A percentile compares a stretch with the other conserved stretches of the same genome.
Conservation (phyloP, 1,140 invertebrate genomes). For the Drosophila equinoxialis region DNA sequence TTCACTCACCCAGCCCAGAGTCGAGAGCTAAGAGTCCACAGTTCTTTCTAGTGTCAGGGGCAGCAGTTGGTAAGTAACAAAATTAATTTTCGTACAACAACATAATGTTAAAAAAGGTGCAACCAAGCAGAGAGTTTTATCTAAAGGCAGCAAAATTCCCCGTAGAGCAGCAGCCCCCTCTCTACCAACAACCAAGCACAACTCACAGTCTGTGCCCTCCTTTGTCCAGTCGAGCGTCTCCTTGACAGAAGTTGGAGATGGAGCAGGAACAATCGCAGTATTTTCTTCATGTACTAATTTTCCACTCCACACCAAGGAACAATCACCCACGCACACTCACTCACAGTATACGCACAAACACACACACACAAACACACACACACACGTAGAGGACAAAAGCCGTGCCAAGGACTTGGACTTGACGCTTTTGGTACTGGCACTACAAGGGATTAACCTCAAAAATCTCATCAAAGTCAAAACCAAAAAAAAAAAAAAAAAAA, state of each 20-base stretch:
- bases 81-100: constrained; percentile 76
- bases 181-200: neutral
- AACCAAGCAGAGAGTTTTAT: constrained; percentile 63
- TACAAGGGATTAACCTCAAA: constrained; percentile 81
- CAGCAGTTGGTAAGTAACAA: constrained; percentile 73
- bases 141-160: constrained; percentile 37
- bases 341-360: constrained; percentile 15
- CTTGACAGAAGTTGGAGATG: constrained; percentile 33
- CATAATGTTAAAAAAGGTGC: constrained; percentile 71
- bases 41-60: constrained; percentile 33
- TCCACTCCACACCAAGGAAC: constrained; percentile 77
- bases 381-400: constrained; percentile 60
- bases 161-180: neutral
- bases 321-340: constrained; percentile 48
- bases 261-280: constrained; percentile 66
- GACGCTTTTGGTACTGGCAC: constrained; percentile 74
- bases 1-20: neutral
- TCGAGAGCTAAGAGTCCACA: neutral
- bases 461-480: constrained; percentile 81
- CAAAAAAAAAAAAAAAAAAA: constrained; percentile 53
- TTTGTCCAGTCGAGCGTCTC: constrained; percentile 67
- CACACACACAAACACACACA: constrained; percentile 21
- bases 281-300: constrained; percentile 80
- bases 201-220: constrained; percentile 24
- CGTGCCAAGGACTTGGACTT: constrained; percentile 74